A percentile compares a stretch with the other conserved stretches of the same genome.
Evolutionary conservation across 2,888 invertebrate species (phyloP).

Genomic region (Lasiommata megera): DNA sequence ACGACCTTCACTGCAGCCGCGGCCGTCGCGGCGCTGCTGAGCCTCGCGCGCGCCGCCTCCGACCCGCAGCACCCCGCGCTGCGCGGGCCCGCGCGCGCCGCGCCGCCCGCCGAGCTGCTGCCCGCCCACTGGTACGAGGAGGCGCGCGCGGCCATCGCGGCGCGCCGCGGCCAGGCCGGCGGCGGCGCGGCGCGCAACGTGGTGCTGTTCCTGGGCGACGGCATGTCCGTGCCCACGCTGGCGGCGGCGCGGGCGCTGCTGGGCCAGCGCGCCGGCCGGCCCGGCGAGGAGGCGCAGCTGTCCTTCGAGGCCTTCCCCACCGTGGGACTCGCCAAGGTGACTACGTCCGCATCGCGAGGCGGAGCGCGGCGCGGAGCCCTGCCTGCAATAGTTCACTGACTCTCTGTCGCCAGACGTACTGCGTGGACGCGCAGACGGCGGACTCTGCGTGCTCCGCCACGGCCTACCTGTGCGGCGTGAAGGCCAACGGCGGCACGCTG

Average conservation of each 20-base stretch:
- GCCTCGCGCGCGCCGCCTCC: neutral
- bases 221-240: constrained; percentile 87
- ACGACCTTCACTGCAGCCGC: neutral
- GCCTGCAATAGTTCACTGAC: too few species aligned
- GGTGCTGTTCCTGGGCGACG: constrained; percentile 88
- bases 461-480: constrained; percentile 85
- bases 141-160: constrained; percentile 61
- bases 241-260: constrained; percentile 84
- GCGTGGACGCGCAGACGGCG: constrained; percentile 83
- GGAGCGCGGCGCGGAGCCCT: neutral
- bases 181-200: constrained; percentile 70
- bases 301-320: constrained; percentile 84
- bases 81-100: neutral
- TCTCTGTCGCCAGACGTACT: constrained; percentile 34
- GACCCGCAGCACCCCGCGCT: neutral
- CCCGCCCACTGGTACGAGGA: constrained; percentile 59
- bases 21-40: neutral
- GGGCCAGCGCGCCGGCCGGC: constrained; percentile 77
- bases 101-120: neutral
- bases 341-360: neutral
- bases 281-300: constrained; percentile 83
- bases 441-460: constrained; percentile 88
- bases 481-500: constrained; percentile 83
- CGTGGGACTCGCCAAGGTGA: constrained; percentile 84
- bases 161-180: constrained; percentile 41